Conservation (phyloP, 2,888 invertebrate species). For the Biston stratarius region DNA sequence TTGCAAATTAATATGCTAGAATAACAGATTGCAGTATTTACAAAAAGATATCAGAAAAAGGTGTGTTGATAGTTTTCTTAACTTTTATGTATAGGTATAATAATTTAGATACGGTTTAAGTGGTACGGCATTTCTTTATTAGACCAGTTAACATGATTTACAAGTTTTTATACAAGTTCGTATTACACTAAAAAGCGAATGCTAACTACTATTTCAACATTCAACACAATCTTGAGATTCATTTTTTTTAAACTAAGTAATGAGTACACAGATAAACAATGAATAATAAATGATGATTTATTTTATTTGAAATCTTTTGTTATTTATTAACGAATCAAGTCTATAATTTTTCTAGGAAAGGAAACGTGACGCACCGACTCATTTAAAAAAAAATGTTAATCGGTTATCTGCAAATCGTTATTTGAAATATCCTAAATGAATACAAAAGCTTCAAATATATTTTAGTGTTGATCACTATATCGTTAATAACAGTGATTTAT, state of each 20-base stretch:
- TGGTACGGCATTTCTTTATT: constrained; percentile 5
- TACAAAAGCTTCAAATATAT: no score
- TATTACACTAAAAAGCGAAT: constrained; percentile 16
- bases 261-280: constrained; percentile 13
- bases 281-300: not conserved
- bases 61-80: no score
- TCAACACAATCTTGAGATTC: constrained; percentile 23
- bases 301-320: not conserved
- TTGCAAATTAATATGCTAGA: no score
- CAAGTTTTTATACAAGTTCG: constrained; percentile 16
- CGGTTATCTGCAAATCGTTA: no score
- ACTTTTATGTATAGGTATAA: no score
- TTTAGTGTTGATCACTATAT: no score
- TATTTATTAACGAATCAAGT: not conserved
- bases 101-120: not conserved
- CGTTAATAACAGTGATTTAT: no score
- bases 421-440: not conserved
- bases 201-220: constrained; percentile 12
- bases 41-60: no score
- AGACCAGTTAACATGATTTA: constrained; percentile 12
- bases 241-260: constrained; percentile 3
- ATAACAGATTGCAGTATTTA: no score
- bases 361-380: no score
- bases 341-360: not conserved
- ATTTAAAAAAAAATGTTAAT: no score